Conservation (phyloP, 2,113 vertebrate species). For the Catagonus wagneri region DNA sequence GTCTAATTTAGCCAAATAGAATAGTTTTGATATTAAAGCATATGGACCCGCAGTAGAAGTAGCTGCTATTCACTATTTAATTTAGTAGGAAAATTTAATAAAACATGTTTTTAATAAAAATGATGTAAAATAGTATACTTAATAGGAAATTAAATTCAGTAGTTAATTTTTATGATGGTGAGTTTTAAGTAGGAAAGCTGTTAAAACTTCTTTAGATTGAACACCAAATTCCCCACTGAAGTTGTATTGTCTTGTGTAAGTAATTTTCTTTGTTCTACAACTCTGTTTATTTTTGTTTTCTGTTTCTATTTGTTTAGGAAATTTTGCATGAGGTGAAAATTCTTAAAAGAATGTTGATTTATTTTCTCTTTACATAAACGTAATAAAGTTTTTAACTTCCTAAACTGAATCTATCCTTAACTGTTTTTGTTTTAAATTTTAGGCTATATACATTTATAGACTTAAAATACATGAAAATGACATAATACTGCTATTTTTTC, state of each 20-base stretch:
- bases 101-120: conserved; percentile 78
- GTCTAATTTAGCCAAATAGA: conserved; percentile 33
- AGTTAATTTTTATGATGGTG: conserved; percentile 76
- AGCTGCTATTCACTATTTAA: conserved; percentile 48
- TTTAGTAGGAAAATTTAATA: conserved; percentile 72
- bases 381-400: conserved; percentile 48
- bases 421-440: not conserved
- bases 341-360: conserved; percentile 43
- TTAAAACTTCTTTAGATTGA: conserved; percentile 74
- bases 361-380: not conserved
- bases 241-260: conserved; percentile 62
- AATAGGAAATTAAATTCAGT: conserved; percentile 81
- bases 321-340: conserved; percentile 49
- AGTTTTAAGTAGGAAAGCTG: conserved; percentile 84
- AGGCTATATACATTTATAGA: not conserved
- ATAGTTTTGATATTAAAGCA: conserved; percentile 65
- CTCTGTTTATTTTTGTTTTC: conserved; percentile 65
- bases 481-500: not conserved
- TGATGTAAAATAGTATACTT: conserved; percentile 68
- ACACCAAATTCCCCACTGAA: conserved; percentile 73
- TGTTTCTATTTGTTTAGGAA: conserved; percentile 58
- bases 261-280: conserved; percentile 66
- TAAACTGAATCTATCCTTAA: conserved; percentile 6
- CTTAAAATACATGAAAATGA: conserved; percentile 53
- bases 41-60: conserved; percentile 31